Base-by-base conservation (phyloP, 2,888 invertebrate species). In the Diaphora mendica region DNA sequence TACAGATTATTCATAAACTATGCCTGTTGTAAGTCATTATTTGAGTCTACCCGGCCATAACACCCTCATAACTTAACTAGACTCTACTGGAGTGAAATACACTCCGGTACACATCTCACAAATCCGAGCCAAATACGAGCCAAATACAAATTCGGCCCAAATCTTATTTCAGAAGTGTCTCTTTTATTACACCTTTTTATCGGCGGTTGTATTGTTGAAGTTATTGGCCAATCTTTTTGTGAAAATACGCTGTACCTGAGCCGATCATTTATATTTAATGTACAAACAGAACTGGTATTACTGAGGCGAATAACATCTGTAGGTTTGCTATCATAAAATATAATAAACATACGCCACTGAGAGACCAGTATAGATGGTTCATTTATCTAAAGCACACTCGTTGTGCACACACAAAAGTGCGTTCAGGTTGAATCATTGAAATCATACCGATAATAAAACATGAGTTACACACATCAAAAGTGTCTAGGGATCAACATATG, bases 61-160 rank as follows among this genome's bases (percentile, higher is more conserved):
- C 30, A 51, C 33, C n/a, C 48, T 51, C 42, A 64, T 48, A 51
- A 48, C 75, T 39, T 42, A 62, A 26, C 72, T 44, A 17, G 48
- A 33, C 17, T 64, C 4, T 33, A 35, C 23, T 64, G 35, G 33
- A 30, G 30, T 64, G 30, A 20, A 30, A 64, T 35, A 64, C 64
- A 64, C 17, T 30, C 30, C 15, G 20, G 30, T 64, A 35, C 20
- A 64, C 64, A 20, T 20, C 20, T 15, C 44, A 55, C 39, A 23
- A 65, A 68, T 51, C 70, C 69, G 4, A 35, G 33, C 23, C 66
- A 42, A n/a, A 73, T 33, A 48, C 44, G n/a, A n/a, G n/a, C n/a
- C n/a, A n/a, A n/a, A 62, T 62, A 70, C 33, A 67, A 55, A 70
- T 75, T 74, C 33, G 30, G 30, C 44, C 30, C 44, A 44, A 64